Conservation (phyloP, 2,113 vertebrate genomes). For the Mixornis gularis region DNA sequence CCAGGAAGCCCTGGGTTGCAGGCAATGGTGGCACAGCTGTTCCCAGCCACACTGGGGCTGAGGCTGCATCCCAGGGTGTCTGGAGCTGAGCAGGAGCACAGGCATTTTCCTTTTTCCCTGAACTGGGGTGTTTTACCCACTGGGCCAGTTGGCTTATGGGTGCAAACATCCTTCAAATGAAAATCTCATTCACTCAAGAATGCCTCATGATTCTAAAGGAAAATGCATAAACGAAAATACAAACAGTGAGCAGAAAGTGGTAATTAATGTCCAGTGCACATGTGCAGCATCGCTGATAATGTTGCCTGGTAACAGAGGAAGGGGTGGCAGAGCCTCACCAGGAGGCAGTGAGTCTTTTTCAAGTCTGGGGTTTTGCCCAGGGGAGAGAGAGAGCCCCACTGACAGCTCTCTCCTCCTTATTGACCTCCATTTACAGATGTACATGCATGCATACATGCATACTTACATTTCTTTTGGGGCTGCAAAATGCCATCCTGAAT, state of each 20-base stretch:
- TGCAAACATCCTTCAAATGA: background rate
- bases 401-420: background rate
- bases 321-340: background rate
- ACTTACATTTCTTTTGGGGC: background rate
- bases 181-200: background rate
- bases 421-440: background rate
- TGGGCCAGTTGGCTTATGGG: fast-evolving
- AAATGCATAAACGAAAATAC: background rate
- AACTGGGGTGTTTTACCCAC: fast-evolving
- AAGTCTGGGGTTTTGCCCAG: background rate
- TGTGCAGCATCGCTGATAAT: conserved; percentile 12
- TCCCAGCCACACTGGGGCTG: background rate
- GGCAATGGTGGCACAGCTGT: background rate
- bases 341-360: background rate
- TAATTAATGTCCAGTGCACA: background rate
- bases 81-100: background rate
- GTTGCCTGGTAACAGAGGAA: conserved; percentile 54
- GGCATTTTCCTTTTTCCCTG: background rate
- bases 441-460: background rate
- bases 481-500: background rate
- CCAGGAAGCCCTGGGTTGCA: background rate
- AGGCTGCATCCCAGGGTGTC: background rate
- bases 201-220: background rate
- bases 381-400: background rate
- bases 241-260: conserved; percentile 4